phyloP scores from a whole-genome alignment of 2,113 vertebrate species.

The rabbit (Oryctolagus cuniculus) region mOryCun1.1 NC_091439.1:29880501-29881000 shows the following conservation, averaged over 20 bases:
- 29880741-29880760: neutral
- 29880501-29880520: neutral
- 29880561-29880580: neutral
- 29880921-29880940: conserved; percentile 40
- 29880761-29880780: neutral
- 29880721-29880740: neutral
- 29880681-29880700: neutral
- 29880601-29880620: neutral
- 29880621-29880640: neutral
- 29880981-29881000: conserved; percentile 58
- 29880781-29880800: neutral
- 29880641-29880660: neutral
- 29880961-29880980: conserved; percentile 31
- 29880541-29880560: neutral
- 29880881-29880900: conserved; percentile 59
- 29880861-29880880: neutral
- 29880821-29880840: neutral
- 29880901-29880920: conserved; percentile 22
- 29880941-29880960: conserved; percentile 64
- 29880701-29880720: neutral
- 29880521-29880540: neutral
- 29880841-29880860: neutral
- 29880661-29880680: neutral
- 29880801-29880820: neutral
- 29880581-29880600: neutral